Percentiles rank a stretch among this genome's conserved stretches.
phyloP scores from a whole-genome alignment of 1,140 invertebrate species.

The Drosophila sechellia region DNA sequence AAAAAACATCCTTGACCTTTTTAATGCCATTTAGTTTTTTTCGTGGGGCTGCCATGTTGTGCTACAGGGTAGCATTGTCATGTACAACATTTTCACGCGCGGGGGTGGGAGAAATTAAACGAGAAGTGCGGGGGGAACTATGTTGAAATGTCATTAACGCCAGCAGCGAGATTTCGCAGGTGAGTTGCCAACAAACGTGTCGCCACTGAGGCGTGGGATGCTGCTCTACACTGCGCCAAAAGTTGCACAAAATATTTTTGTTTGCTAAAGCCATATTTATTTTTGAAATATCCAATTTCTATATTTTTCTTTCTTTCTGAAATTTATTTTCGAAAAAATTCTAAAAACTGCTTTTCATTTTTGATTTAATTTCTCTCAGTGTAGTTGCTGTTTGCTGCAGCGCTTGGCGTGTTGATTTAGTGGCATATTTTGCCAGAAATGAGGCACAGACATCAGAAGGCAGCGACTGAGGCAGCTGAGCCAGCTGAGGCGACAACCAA shows the following conservation, averaged over 20 bases:
- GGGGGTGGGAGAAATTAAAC: background rate
- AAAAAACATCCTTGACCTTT: constrained; percentile 68
- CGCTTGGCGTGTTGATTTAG: constrained; percentile 52
- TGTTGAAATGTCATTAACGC: constrained; percentile 62
- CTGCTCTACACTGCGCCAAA: background rate
- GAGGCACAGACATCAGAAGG: constrained; percentile 6
- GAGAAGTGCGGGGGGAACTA: background rate
- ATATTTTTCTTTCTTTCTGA: no score
- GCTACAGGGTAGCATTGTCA: constrained; percentile 36
- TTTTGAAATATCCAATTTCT: no score
- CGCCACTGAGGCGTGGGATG: constrained; percentile 2
- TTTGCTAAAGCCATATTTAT: no score
- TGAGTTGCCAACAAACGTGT: constrained; percentile 14
- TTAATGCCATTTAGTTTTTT: constrained; percentile 23
- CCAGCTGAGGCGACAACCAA: constrained; percentile 24
- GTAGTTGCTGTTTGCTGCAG: background rate
- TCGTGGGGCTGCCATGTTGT: background rate
- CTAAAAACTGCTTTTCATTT: no score
- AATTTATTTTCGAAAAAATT: no score
- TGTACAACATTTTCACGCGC: constrained; percentile 7
- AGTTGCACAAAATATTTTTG: no score
- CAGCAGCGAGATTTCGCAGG: constrained; percentile 29
- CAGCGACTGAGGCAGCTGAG: constrained; percentile 10
- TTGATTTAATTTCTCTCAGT: background rate
- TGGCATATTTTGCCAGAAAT: constrained; percentile 52